Evolutionary conservation across 1,140 invertebrate genomes (phyloP).

Genomic region (Metopolophium dirhodum): DNA sequence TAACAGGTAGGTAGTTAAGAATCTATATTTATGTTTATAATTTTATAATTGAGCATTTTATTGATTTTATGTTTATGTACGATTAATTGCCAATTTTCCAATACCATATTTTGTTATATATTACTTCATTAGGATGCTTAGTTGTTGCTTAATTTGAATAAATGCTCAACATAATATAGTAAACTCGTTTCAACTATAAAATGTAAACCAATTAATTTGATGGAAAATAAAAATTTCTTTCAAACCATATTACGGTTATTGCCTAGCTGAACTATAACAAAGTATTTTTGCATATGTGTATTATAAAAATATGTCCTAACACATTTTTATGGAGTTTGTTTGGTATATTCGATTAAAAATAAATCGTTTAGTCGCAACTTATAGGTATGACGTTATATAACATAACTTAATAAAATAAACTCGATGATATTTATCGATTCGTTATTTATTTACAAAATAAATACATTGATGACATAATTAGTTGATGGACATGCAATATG

Average conservation of each 20-base stretch:
- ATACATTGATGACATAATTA: not conserved
- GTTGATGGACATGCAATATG: not conserved
- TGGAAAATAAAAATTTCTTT: not conserved
- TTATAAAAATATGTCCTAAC: not conserved
- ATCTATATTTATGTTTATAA: not conserved
- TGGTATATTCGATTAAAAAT: not conserved
- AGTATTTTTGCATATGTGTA: too few relatives aligned
- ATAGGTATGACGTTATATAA: not conserved
- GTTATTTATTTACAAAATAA: conserved; percentile 2
- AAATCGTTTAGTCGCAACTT: not conserved
- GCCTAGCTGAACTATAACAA: not conserved
- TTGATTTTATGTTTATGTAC: not conserved
- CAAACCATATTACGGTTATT: not conserved
- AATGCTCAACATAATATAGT: not conserved
- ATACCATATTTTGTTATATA: not conserved
- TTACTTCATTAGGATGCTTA: not conserved
- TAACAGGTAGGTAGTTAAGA: not conserved
- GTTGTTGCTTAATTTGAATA: not conserved
- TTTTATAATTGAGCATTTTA: not conserved
- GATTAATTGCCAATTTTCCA: not conserved
- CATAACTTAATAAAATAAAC: not conserved
- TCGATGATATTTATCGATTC: not conserved
- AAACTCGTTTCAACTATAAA: not conserved
- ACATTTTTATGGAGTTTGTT: not conserved
- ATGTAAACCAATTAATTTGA: not conserved